Conservation (phyloP, 2,797 vertebrate genomes). For the Epinephelus coioides region DNA sequence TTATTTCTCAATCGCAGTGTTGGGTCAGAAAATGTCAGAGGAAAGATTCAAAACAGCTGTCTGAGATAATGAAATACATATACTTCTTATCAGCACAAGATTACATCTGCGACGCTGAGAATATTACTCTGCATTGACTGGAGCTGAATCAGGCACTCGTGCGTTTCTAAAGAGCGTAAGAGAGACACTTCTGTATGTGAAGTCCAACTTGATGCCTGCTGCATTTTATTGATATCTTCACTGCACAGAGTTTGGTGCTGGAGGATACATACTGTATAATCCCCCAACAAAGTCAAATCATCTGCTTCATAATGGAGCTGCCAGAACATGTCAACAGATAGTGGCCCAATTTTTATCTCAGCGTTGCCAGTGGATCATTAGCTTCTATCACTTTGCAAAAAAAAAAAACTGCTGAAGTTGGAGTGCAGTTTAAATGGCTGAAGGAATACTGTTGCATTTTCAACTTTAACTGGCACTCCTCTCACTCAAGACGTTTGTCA, state of each 20-base stretch:
- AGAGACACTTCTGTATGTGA: slow-evolving; percentile 50
- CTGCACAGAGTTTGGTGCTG: slow-evolving; percentile 60
- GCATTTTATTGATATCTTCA: slow-evolving; percentile 71
- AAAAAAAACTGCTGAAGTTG: slow-evolving; percentile 67
- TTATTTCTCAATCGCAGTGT: slow-evolving; percentile 51
- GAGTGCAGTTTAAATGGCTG: slow-evolving; percentile 58
- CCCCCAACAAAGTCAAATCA: slow-evolving; percentile 71
- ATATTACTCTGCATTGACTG: slow-evolving; percentile 11
- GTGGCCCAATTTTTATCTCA: slow-evolving; percentile 73
- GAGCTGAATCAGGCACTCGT: slow-evolving; percentile 26
- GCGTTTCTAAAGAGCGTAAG: slow-evolving; percentile 40
- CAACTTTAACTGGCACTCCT: slow-evolving; percentile 37
- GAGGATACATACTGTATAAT: slow-evolving; percentile 64
- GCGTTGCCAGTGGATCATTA: slow-evolving; percentile 73
- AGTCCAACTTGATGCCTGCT: slow-evolving; percentile 60
- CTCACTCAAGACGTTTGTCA: slow-evolving; percentile 49
- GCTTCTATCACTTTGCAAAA: slow-evolving; percentile 60
- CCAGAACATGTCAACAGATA: slow-evolving; percentile 75
- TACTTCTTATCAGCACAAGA: slow-evolving; percentile 48
- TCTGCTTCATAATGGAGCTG: slow-evolving; percentile 73
- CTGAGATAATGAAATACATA: slow-evolving; percentile 53
- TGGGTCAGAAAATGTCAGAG: slow-evolving; percentile 48
- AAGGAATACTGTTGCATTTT: slow-evolving; percentile 49
- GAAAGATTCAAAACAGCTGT: slow-evolving; percentile 35
- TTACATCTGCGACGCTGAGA: slow-evolving; percentile 21